Evolutionary conservation across 1,140 invertebrate genomes (phyloP).

Genomic region (Thaumetopoea pityocampa): DNA sequence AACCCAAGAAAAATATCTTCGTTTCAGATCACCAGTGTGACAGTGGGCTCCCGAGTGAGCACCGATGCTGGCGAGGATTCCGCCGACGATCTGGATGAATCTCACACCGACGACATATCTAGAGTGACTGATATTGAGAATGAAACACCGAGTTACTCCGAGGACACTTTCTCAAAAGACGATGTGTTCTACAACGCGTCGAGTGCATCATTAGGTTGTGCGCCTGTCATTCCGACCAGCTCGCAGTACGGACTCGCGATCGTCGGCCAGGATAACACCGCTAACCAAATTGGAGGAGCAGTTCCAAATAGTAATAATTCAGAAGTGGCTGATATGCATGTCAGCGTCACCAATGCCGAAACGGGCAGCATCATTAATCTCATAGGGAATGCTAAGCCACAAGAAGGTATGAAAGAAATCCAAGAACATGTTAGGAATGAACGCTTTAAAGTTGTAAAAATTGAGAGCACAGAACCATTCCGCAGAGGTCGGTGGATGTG

Average conservation of each 20-base stretch:
- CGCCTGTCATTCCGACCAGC: slow-evolving; percentile 89
- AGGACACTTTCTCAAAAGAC: slow-evolving; percentile 89
- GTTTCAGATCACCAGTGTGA: slow-evolving; percentile 94
- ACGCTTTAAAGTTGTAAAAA: slow-evolving; percentile 97
- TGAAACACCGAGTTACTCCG: slow-evolving; percentile 90
- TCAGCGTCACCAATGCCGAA: slow-evolving; percentile 79
- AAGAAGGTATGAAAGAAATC: slow-evolving; percentile 83
- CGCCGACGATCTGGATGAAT: slow-evolving; percentile 94
- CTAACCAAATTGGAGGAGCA: slow-evolving; percentile 62
- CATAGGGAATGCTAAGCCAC: slow-evolving; percentile 77
- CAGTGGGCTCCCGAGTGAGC: slow-evolving; percentile 85
- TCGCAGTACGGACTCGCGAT: slow-evolving; percentile 89
- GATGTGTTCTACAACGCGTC: slow-evolving; percentile 88
- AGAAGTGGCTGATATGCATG: slow-evolving; percentile 77
- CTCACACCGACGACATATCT: slow-evolving; percentile 91
- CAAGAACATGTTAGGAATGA: slow-evolving; percentile 86
- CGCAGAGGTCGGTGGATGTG: slow-evolving; percentile 95
- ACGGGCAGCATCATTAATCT: slow-evolving; percentile 80
- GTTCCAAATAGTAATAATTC: slow-evolving; percentile 73
- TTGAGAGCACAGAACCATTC: slow-evolving; percentile 96
- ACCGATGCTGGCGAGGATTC: slow-evolving; percentile 94
- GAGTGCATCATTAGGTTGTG: slow-evolving; percentile 83
- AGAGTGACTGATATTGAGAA: slow-evolving; percentile 88
- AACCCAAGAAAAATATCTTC: slow-evolving; percentile 88
- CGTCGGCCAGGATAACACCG: slow-evolving; percentile 77